Evolutionary conservation across 2,113 vertebrate genomes (phyloP).

Genomic region (Felis chaus): DNA sequence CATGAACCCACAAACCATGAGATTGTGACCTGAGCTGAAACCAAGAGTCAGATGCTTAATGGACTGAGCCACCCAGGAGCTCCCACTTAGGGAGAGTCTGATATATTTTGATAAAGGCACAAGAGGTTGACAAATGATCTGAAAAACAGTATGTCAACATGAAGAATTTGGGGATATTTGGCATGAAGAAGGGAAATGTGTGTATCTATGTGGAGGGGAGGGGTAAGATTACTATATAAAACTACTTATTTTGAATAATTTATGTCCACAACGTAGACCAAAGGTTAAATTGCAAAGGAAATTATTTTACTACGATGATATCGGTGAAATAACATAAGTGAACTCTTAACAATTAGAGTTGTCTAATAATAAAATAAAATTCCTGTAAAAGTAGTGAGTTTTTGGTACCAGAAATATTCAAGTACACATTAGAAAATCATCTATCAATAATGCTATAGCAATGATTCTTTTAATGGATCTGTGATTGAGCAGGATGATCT

Average conservation of each 20-base stretch:
- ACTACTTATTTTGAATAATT: conserved; percentile 18
- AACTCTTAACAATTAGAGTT: not conserved
- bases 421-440: not conserved
- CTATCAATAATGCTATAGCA: not conserved
- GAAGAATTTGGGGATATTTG: not conserved
- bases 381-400: not conserved
- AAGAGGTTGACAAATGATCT: not conserved
- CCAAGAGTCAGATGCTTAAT: no score
- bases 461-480: not conserved
- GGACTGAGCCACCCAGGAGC: no score
- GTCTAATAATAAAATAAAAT: conserved; percentile 16
- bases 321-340: not conserved
- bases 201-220: accelerated
- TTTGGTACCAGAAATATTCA: not conserved
- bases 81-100: not conserved
- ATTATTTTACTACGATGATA: not conserved
- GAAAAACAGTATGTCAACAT: not conserved
- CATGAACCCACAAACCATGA: no score
- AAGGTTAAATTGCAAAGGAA: not conserved
- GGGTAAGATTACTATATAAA: not conserved
- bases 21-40: no score
- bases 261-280: not conserved
- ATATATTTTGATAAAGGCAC: not conserved
- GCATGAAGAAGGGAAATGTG: not conserved
- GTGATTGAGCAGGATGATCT: not conserved